Evolutionary conservation across 2,888 invertebrate genomes (phyloP).

Genomic region (Balanococcus diminutus): DNA sequence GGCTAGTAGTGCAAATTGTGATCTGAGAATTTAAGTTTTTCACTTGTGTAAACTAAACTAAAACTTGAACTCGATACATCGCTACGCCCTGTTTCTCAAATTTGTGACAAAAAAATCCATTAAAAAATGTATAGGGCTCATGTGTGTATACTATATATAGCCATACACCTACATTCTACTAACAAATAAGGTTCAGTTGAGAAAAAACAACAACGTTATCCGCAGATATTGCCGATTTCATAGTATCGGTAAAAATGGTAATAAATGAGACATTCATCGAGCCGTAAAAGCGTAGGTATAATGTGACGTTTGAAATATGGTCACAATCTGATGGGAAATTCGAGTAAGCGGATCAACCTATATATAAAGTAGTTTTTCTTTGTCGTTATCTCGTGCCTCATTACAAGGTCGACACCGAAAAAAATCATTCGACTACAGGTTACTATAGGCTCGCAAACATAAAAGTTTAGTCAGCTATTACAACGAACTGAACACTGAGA

Average conservation of each 20-base stretch:
- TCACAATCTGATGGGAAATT: slow-evolving; percentile 20
- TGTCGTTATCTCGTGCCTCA: neutral
- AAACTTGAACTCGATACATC: too few species aligned
- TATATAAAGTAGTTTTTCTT: slow-evolving; percentile 12
- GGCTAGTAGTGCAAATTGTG: too few species aligned
- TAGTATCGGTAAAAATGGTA: neutral
- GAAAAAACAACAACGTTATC: neutral
- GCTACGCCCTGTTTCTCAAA: neutral
- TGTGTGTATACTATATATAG: too few species aligned
- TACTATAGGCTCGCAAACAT: neutral
- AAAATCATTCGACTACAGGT: neutral
- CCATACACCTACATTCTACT: neutral
- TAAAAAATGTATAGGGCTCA: too few species aligned
- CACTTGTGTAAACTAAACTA: too few species aligned
- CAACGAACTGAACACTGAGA: neutral
- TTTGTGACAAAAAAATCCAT: neutral
- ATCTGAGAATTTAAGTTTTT: too few species aligned
- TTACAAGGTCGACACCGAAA: neutral
- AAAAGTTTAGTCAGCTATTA: neutral
- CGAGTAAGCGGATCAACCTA: neutral
- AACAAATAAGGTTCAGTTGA: neutral
- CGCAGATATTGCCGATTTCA: neutral
- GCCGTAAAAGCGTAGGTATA: slow-evolving; percentile 27
- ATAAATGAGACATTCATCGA: slow-evolving; percentile 21
- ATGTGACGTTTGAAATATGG: slow-evolving; percentile 24